Evolutionary conservation across 2,888 invertebrate genomes (phyloP).

Genomic region (Theodoxus fluviatilis): DNA sequence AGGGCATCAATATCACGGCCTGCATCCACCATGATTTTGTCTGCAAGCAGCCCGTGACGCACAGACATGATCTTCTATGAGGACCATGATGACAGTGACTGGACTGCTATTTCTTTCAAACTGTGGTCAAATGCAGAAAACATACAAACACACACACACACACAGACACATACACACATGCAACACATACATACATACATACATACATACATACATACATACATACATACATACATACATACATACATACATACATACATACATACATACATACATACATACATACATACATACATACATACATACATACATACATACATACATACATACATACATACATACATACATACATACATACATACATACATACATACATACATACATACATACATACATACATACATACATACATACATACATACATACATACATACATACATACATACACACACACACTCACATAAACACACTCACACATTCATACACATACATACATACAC

Average conservation of each 20-base stretch:
- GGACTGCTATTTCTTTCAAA: too few species aligned
- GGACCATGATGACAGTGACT: too few species aligned
- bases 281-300: conserved; percentile 13
- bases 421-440: conserved; percentile 4
- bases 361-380: conserved; percentile 1
- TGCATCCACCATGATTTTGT: too few species aligned
- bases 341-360: background rate
- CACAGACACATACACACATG: background rate
- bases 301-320: conserved; percentile 9
- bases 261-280: background rate
- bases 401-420: background rate
- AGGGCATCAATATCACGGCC: too few species aligned
- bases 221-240: conserved; percentile 9
- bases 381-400: background rate
- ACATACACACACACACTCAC: conserved; percentile 3
- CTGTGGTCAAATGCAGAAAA: too few species aligned
- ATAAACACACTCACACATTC: background rate
- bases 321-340: background rate
- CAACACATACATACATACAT: background rate
- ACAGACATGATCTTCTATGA: too few species aligned
- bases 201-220: background rate
- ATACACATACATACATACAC: background rate
- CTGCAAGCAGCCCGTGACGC: too few species aligned
- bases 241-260: background rate
- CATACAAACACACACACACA: background rate